Percentiles rank a stretch among this genome's conserved stretches.
These are phyloP conservation scores for Cyprinodon brontotheroides DNA, from an alignment of 2,113 vertebrate species.

Conservation along the genomic window DNA sequence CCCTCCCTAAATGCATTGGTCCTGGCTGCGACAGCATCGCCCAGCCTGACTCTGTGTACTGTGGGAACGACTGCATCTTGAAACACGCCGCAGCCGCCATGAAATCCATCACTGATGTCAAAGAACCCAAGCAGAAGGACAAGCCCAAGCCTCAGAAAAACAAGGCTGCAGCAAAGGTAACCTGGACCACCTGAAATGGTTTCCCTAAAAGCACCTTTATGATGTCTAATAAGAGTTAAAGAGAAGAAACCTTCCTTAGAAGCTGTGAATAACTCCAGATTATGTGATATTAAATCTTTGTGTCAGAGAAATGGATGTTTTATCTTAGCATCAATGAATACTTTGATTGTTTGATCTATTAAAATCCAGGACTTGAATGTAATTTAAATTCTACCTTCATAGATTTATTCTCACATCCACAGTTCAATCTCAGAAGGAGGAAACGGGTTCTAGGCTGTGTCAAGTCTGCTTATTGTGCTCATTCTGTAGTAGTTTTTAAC, in stretches of 20 bases:
- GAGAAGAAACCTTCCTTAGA: not conserved
- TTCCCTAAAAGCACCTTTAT: conserved; percentile 3
- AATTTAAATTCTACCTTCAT: not conserved
- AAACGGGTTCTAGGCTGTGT: not conserved
- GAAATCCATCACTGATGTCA: conserved; percentile 90
- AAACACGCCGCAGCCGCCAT: conserved; percentile 93
- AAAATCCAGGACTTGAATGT: not conserved
- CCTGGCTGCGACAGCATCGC: conserved; percentile 90
- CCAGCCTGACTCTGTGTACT: conserved; percentile 94
- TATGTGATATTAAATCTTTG: not conserved
- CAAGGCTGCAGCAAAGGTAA: conserved; percentile 77
- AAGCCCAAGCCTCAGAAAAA: conserved; percentile 78
- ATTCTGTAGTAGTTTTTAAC: not conserved
- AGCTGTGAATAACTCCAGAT: not conserved
- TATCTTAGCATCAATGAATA: no score
- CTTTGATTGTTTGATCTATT: not conserved
- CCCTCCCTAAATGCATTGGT: conserved; percentile 90
- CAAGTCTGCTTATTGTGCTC: not conserved
- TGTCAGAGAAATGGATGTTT: not conserved
- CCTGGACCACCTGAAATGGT: conserved; percentile 31
- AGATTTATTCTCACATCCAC: not conserved
- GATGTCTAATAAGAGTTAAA: not conserved
- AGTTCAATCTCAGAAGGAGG: not conserved
- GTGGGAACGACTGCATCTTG: conserved; percentile 93
- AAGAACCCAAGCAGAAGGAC: conserved; percentile 84